A percentile compares a stretch with the other conserved stretches of the same genome.
These are phyloP conservation scores for Trilocha varians DNA, from an alignment of 2,888 invertebrate species.

Conservation along the genomic window DNA sequence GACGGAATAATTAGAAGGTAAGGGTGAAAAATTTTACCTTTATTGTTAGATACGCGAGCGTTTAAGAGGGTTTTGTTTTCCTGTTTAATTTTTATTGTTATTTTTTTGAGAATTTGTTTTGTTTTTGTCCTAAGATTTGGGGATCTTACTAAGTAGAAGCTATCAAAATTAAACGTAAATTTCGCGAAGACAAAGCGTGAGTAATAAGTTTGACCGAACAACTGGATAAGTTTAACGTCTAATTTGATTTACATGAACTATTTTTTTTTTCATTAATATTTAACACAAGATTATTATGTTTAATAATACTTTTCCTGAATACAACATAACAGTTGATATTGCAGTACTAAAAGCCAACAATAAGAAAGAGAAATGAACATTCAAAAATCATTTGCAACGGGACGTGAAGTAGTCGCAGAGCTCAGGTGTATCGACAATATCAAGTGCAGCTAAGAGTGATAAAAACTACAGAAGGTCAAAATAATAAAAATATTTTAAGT, in stretches of 20 bases:
- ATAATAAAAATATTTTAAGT: constrained; percentile 5
- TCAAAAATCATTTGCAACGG: neutral
- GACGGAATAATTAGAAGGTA: constrained; percentile 9
- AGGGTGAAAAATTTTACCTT: neutral
- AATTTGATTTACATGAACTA: too few species aligned
- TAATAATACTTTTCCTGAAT: too few species aligned
- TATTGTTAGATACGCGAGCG: neutral
- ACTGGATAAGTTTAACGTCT: too few species aligned
- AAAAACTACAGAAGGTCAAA: constrained; percentile 2
- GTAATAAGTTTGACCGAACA: too few species aligned
- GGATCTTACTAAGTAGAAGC: too few species aligned
- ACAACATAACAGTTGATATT: neutral
- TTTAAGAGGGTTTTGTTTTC: neutral
- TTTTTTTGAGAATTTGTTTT: too few species aligned
- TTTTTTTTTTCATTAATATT: too few species aligned
- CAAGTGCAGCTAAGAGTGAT: neutral
- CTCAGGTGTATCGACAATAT: neutral
- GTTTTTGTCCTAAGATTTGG: too few species aligned
- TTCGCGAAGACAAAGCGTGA: too few species aligned
- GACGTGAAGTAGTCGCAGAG: neutral
- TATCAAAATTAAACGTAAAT: too few species aligned
- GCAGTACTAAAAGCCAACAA: neutral
- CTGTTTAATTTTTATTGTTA: too few species aligned
- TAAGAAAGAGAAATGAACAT: neutral
- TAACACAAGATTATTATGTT: too few species aligned